Percentiles rank a stretch among this genome's conserved stretches.
These are phyloP conservation scores for Menidia menidia DNA, from an alignment of 2,797 vertebrate genomes.

Conservation along the genomic window DNA sequence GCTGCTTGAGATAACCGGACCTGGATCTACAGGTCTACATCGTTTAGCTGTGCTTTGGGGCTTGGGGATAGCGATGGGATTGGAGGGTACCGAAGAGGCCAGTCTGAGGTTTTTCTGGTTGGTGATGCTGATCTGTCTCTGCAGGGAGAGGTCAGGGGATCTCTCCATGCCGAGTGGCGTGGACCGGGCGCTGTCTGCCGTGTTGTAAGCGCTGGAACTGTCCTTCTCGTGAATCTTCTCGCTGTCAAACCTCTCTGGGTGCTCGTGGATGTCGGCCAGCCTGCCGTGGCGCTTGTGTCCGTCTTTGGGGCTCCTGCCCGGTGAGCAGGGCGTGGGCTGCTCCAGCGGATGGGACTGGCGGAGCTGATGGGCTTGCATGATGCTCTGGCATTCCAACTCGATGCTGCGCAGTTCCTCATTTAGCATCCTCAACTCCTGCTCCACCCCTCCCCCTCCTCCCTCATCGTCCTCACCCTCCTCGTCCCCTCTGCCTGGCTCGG, in stretches of 20 bases:
- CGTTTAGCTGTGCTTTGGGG: constrained; percentile 41
- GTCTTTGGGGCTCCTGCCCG: constrained; percentile 69
- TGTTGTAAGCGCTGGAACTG: constrained; percentile 96
- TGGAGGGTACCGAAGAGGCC: constrained; percentile 58
- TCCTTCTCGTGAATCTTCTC: constrained; percentile 89
- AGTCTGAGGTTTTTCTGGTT: constrained; percentile 91
- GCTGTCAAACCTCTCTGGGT: constrained; percentile 87
- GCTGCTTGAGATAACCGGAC: constrained; percentile 77
- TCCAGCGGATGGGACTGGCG: constrained; percentile 83
- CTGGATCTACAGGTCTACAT: constrained; percentile 58
- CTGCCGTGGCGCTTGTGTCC: constrained; percentile 79
- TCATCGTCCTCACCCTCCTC: constrained; percentile 78
- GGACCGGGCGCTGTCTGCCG: constrained; percentile 93
- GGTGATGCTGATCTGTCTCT: constrained; percentile 88
- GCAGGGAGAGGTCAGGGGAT: constrained; percentile 89
- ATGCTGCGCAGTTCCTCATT: constrained; percentile 95
- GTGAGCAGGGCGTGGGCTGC: constrained; percentile 42
- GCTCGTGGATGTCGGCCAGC: constrained; percentile 90
- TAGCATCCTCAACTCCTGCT: constrained; percentile 92
- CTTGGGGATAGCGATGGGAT: constrained; percentile 69
- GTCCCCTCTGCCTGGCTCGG: constrained; percentile 76
- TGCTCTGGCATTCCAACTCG: constrained; percentile 95
- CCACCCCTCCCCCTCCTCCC: constrained; percentile 81
- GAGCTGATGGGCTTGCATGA: constrained; percentile 93
- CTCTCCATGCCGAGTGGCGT: constrained; percentile 88